Evolutionary conservation across 2,113 vertebrate species (phyloP).

Genomic region (Epinephelus moara): DNA sequence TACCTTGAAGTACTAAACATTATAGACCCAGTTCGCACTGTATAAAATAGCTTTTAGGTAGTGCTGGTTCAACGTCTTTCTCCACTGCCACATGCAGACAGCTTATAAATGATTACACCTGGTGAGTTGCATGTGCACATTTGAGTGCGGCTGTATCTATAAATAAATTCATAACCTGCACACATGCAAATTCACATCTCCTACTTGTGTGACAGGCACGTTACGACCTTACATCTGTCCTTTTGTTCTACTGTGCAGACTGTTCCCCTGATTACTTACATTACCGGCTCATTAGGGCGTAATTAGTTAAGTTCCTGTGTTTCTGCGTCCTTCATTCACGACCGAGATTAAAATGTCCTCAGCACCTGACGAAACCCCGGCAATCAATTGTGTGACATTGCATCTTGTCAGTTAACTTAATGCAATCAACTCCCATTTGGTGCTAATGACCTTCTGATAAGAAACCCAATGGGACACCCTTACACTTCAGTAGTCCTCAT

Average conservation of each 20-base stretch:
- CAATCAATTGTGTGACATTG: slow-evolving; percentile 72
- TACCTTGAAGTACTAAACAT: background rate
- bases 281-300: slow-evolving; percentile 58
- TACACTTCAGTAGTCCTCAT: slow-evolving; percentile 69
- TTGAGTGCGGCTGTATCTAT: background rate
- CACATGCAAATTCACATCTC: background rate
- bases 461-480: slow-evolving; percentile 59
- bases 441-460: slow-evolving; percentile 77
- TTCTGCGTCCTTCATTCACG: slow-evolving; percentile 54
- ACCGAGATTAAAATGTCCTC: slow-evolving; percentile 61
- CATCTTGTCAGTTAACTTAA: slow-evolving; percentile 67
- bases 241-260: slow-evolving; percentile 25
- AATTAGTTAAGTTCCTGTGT: slow-evolving; percentile 51
- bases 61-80: background rate
- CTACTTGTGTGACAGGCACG: background rate
- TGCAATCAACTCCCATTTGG: slow-evolving; percentile 68
- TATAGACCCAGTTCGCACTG: background rate
- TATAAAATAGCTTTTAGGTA: background rate
- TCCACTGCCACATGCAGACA: background rate
- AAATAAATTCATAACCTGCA: slow-evolving; percentile 6
- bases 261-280: slow-evolving; percentile 53
- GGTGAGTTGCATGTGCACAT: background rate
- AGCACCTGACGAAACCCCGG: slow-evolving; percentile 55
- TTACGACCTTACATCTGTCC: slow-evolving; percentile 46
- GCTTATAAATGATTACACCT: background rate